Evolutionary conservation across 1,140 invertebrate genomes (phyloP).

Genomic region (Hormaphis cornu): DNA sequence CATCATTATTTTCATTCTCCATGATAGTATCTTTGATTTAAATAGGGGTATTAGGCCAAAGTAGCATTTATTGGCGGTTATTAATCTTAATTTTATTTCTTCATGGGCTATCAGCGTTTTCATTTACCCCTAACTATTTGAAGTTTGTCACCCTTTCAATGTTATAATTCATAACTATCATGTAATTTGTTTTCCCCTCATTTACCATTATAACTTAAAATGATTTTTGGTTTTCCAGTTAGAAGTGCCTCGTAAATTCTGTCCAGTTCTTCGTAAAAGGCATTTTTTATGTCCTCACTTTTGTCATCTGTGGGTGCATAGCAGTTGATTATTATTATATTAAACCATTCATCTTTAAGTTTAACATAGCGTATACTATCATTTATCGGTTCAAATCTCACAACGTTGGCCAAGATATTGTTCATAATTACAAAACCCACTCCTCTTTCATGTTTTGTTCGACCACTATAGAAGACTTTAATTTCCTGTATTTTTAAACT

Average conservation of each 20-base stretch:
- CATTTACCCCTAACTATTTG: neutral
- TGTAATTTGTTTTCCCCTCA: no score
- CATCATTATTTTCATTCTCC: neutral
- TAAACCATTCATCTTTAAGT: neutral
- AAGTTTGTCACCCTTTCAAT: neutral
- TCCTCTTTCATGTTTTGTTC: neutral
- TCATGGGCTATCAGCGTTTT: neutral
- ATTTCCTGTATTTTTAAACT: neutral
- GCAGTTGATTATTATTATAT: neutral
- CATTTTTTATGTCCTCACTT: neutral
- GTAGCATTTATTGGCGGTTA: neutral
- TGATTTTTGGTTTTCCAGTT: neutral
- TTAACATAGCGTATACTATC: neutral
- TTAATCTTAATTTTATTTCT: neutral
- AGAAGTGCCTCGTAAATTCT: neutral
- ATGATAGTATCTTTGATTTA: neutral
- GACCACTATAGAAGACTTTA: neutral
- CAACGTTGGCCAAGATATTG: neutral
- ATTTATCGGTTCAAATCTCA: neutral
- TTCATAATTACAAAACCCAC: neutral
- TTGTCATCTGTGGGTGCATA: no score
- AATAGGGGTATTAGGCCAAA: neutral
- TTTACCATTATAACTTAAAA: neutral
- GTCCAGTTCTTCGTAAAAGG: neutral
- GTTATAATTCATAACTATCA: no score